phyloP scores from a whole-genome alignment of 2,797 vertebrate genomes.

The Mormyrus proboscirostris region DNA sequence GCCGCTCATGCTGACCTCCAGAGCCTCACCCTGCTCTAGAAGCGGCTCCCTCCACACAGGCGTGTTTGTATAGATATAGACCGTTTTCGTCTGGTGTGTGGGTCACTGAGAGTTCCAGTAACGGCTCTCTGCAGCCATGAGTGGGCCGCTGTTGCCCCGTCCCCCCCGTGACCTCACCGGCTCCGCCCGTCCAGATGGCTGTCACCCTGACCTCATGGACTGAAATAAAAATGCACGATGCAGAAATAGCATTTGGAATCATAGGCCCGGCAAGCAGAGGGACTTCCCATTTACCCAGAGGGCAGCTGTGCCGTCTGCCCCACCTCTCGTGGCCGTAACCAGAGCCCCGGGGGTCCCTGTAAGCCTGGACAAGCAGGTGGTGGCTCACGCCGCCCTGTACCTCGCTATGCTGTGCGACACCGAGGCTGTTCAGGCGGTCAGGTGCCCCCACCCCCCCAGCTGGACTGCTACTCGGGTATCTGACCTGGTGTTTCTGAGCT shows the following conservation, averaged over 20 bases:
- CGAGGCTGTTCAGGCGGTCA: conserved; percentile 8
- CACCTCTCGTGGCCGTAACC: conserved; percentile 44
- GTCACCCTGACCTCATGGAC: conserved; percentile 26
- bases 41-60: neutral
- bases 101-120: neutral
- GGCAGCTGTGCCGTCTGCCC: conserved; percentile 35
- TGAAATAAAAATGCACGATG: conserved; percentile 34
- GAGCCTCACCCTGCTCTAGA: neutral
- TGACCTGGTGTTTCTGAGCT: neutral
- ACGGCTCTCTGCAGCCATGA: neutral
- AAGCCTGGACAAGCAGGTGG: conserved; percentile 43
- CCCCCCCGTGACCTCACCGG: neutral
- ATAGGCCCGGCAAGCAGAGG: neutral
- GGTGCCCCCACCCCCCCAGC: neutral
- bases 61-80: neutral
- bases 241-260: conserved; percentile 45
- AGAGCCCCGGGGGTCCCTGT: conserved; percentile 55
- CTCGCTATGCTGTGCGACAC: conserved; percentile 22
- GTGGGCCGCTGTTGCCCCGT: neutral
- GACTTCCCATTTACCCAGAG: conserved; percentile 9
- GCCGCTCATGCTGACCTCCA: neutral
- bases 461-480: neutral
- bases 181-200: conserved; percentile 21
- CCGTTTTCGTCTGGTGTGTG: neutral
- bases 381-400: conserved; percentile 26